Conservation (phyloP, 2,797 vertebrate species). For the Chiloscyllium punctatum region DNA sequence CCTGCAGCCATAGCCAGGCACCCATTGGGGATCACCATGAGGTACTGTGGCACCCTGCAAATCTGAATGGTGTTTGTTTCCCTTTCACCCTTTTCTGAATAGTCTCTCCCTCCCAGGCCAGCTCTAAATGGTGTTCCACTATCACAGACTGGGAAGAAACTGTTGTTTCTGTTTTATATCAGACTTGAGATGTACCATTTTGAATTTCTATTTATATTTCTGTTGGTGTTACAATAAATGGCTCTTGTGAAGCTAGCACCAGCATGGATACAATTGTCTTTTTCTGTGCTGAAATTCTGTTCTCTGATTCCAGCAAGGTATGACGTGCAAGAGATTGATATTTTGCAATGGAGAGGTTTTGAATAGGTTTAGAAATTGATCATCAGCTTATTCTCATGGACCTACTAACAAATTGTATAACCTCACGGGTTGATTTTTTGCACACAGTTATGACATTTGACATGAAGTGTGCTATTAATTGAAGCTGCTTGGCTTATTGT, state of each 20-base stretch:
- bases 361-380: neutral
- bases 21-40: neutral
- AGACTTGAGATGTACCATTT: neutral
- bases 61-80: neutral
- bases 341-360: neutral
- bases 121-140: neutral
- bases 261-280: neutral
- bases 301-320: neutral
- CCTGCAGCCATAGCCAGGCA: neutral
- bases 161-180: neutral
- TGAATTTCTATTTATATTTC: neutral
- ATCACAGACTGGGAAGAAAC: too few species aligned
- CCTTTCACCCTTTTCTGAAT: neutral
- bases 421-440: neutral
- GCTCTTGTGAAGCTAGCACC: neutral
- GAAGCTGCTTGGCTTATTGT: neutral
- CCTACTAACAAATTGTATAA: neutral
- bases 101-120: neutral
- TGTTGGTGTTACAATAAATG: neutral
- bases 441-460: neutral
- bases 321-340: neutral
- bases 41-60: neutral
- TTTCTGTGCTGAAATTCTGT: neutral
- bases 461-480: neutral
- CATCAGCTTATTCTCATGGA: neutral